Percentiles rank a stretch among this genome's conserved stretches.
These are phyloP conservation scores for Chiroxiphia lanceolata DNA, from an alignment of 2,797 vertebrate species.

Conservation along the genomic window DNA sequence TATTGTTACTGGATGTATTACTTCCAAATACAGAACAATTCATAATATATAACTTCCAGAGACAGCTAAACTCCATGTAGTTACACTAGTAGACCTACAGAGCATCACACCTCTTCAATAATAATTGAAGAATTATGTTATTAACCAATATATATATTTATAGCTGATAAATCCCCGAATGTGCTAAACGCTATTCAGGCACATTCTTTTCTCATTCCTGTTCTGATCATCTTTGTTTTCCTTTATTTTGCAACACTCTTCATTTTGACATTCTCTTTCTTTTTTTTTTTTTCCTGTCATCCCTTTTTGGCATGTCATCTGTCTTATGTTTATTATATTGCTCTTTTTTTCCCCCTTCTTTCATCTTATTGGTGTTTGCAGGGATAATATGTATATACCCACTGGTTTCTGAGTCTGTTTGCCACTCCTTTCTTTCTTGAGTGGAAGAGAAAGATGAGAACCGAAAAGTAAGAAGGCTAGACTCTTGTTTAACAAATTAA, in stretches of 20 bases:
- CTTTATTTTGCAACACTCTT: neutral
- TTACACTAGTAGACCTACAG: neutral
- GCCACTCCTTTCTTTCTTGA: slow-evolving; percentile 4
- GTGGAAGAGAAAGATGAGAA: slow-evolving; percentile 3
- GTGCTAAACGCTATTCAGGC: neutral
- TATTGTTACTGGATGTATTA: neutral
- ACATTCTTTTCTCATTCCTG: neutral
- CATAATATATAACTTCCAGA: neutral
- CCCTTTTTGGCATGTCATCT: neutral
- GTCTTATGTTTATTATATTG: neutral
- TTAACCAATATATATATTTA: neutral
- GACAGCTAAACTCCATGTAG: neutral
- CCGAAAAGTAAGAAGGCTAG: neutral
- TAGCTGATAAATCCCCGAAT: neutral
- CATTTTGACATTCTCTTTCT: neutral
- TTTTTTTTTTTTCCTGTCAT: neutral
- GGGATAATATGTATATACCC: neutral
- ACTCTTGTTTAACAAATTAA: slow-evolving; percentile 23
- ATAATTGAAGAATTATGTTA: neutral
- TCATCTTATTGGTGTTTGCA: neutral
- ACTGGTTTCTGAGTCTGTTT: neutral
- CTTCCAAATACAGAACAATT: neutral
- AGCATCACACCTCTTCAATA: neutral
- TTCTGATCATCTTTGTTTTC: neutral
- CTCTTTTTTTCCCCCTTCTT: neutral